Evolutionary conservation across 2,888 invertebrate species (phyloP).

Genomic region (Cinara cedri): DNA sequence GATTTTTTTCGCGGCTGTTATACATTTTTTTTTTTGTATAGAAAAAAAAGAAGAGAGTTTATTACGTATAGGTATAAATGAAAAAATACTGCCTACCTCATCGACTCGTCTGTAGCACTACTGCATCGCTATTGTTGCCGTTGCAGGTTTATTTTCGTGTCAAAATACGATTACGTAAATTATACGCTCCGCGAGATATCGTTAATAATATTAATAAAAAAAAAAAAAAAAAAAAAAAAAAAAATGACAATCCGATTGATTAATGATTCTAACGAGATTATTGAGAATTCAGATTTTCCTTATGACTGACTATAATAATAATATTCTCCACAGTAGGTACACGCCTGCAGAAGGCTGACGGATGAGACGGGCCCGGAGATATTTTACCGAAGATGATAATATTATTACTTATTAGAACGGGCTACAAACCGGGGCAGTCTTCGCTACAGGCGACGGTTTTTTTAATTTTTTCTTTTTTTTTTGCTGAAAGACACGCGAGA

Average conservation of each 20-base stretch:
- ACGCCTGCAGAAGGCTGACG: neutral
- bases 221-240: neutral
- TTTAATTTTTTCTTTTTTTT: neutral
- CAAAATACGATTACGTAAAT: constrained; percentile 23
- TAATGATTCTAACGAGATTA: neutral
- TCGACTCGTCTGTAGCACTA: neutral
- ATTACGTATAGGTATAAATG: neutral
- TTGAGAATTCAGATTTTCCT: neutral
- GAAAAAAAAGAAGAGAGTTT: neutral
- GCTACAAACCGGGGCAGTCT: neutral
- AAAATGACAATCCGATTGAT: constrained; percentile 42
- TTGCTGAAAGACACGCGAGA: neutral
- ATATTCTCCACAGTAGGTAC: neutral
- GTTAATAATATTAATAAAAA: constrained; percentile 1
- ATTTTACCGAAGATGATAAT: constrained; percentile 13
- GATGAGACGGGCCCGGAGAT: constrained; percentile 21
- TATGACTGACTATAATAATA: neutral
- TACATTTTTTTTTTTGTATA: neutral
- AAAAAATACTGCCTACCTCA: neutral
- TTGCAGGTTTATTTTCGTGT: constrained; percentile 34
- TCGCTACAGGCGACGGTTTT: no score
- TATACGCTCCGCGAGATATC: constrained; percentile 3
- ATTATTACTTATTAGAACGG: constrained; percentile 2
- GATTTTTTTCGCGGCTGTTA: neutral
- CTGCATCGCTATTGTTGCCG: constrained; percentile 12